Base-by-base conservation (phyloP, 2,888 invertebrate species). In the Sicus ferrugineus region DNA sequence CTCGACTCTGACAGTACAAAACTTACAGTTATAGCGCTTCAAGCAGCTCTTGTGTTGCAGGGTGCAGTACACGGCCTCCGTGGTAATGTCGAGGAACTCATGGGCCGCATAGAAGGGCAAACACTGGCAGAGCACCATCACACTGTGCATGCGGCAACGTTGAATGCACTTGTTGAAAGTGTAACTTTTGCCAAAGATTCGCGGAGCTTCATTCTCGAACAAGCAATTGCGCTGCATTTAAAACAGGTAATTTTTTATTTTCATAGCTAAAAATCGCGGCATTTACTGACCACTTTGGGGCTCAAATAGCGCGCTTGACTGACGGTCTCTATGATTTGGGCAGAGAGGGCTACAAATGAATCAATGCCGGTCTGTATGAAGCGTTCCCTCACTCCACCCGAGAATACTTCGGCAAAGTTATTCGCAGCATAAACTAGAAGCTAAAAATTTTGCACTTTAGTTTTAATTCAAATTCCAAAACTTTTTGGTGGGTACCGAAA, bases 151-250 rank as follows among this genome's bases (percentile, higher is more conserved):
- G 0, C 88, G 86, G 76, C 91, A 91, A 30, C 84, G 83, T 16
- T 88, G 85, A 59, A 91, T 86, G 76, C 91, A 91, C 54, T 89
- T 86, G 74, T 88, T 89, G 78, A 88, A 89, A 2, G 89, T 89
- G 46, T 75, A 75, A 5, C 16, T 28, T 34, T 71, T 72, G 3
- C 70, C 71, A 62, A 65, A 74, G 0, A 52, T 9, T 0, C 79
- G 70, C 0, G 77, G 75, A 1, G 77, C 73, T 77, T 90, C 90
- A 70, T 88, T 84, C 5, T 78, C 76, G 73, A 89, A 90, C 16
- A 87, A 83, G 72, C 90, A 90, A 61, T 87, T 86, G 28, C 90
- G 86, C 87, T 38, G 6, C n/a, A n/a, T n/a, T 42, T 19, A 52
- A 21, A 2, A 21, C 19, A 21, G n/a, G 23, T 19, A 19, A n/a